Evolutionary conservation across 2,888 invertebrate genomes (phyloP), one percentile per base, ranked within the genome.

Genomic region (Polydrusus cervinus): DNA sequence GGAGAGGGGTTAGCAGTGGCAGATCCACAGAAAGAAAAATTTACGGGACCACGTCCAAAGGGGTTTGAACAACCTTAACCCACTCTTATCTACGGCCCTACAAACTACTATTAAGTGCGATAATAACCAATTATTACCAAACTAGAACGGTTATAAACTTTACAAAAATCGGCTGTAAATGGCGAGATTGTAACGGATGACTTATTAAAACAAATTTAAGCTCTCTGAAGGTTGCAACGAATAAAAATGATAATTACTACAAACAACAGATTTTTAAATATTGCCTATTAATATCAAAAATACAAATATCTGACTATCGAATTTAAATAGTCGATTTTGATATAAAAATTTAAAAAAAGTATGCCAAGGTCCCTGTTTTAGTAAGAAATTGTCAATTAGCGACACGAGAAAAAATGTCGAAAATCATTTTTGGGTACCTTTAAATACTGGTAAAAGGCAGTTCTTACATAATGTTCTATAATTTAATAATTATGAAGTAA

Each of bases 341-440:
- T n/a, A 47, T 16, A 16, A 16, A 20, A 25, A 51, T 51, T n/a
- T n/a, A 18, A 51, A 51, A 51, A 51, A 51, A 18, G 10, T 51
- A 18, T 51, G 51, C 51, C 51, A 51, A 51, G 51, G 51, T 25
- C 11, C 13, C 20, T 13, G 1, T 9, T 51, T 20, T 51, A 51
- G 25, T 51, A 20, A 51, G 51, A 51, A 51, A 20, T 20, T 51
- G 18, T 51, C 51, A 51, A 20, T 51, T 51, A 51, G 25, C 25
- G 25, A 20, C 20, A 20, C 9, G 51, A 51, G 18, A 20, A 51
- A 51, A 20, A 51, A 51, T 51, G 51, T 51, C 51, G 51, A 51
- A 51, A 51, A 51, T 51, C 5, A 51, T 51, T 51, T 47, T 49
- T 16, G 18, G 34, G 20, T 20, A 51, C 51, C 51, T 51, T 20